Evolutionary conservation across 2,888 invertebrate genomes (phyloP).

Genomic region (Tupiocoris notatus): DNA sequence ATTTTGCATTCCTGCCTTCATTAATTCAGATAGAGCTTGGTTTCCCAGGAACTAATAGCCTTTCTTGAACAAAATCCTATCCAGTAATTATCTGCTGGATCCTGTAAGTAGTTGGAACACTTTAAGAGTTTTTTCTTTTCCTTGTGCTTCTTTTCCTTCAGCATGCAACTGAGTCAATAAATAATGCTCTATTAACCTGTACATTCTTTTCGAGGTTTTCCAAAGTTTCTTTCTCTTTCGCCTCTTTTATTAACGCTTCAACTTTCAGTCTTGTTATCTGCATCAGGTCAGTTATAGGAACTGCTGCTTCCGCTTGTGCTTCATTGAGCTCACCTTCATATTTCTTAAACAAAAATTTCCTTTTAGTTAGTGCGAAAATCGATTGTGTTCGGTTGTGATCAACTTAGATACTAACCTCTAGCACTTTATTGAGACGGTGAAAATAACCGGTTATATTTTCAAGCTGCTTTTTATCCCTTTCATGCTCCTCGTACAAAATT

Average conservation of each 20-base stretch:
- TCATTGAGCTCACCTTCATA: background rate
- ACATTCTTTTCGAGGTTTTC: background rate
- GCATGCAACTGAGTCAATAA: too few relatives aligned
- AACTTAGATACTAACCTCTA: slow-evolving; percentile 28
- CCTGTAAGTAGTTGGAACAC: too few relatives aligned
- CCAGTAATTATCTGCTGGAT: too few relatives aligned
- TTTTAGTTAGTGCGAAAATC: background rate
- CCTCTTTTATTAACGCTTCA: slow-evolving; percentile 14
- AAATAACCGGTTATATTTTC: slow-evolving; percentile 57
- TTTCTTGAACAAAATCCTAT: too few relatives aligned
- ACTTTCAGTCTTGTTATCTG: slow-evolving; percentile 5
- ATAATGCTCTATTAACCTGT: too few relatives aligned
- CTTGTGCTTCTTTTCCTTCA: too few relatives aligned
- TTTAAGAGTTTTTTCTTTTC: too few relatives aligned
- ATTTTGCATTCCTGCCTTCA: too few relatives aligned
- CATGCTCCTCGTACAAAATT: slow-evolving; percentile 51
- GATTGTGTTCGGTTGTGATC: background rate
- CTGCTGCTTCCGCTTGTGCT: background rate
- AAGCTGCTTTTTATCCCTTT: slow-evolving; percentile 56
- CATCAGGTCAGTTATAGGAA: background rate
- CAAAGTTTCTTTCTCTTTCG: slow-evolving; percentile 5
- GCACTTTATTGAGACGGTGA: slow-evolving; percentile 55
- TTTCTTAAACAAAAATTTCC: slow-evolving; percentile 9
- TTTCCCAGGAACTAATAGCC: too few relatives aligned
- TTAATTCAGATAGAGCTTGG: too few relatives aligned